Evolutionary conservation across 2,888 invertebrate genomes (phyloP).

Genomic region (Macrosoma leucophasiata): DNA sequence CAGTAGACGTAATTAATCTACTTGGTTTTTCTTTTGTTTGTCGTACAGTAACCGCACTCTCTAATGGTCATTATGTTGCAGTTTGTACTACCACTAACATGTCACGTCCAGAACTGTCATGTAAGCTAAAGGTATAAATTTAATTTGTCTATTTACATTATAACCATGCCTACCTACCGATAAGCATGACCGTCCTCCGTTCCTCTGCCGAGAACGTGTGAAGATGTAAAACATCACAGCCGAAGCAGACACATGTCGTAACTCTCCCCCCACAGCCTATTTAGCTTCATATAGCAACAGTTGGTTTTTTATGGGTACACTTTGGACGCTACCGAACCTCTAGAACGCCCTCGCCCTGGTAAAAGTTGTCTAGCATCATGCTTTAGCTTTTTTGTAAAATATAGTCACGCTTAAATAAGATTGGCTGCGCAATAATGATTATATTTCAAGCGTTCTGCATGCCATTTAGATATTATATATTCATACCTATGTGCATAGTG

Average conservation of each 20-base stretch:
- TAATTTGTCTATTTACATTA: constrained; percentile 71
- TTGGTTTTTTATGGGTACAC: constrained; percentile 73
- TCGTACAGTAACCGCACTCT: constrained; percentile 75
- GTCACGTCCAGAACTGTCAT: constrained; percentile 76
- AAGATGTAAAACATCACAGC: constrained; percentile 51
- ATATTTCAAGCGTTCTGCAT: constrained; percentile 76
- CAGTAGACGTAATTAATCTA: constrained; percentile 68
- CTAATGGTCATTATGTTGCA: constrained; percentile 77
- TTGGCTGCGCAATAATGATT: constrained; percentile 77
- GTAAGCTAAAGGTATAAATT: constrained; percentile 75
- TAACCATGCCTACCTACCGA: constrained; percentile 60
- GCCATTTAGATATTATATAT: constrained; percentile 75
- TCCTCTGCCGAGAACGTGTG: constrained; percentile 47
- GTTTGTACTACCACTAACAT: constrained; percentile 76
- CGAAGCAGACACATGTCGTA: constrained; percentile 62
- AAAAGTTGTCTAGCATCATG: constrained; percentile 75
- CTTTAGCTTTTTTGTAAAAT: constrained; percentile 75
- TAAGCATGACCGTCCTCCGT: constrained; percentile 62
- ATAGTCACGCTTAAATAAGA: constrained; percentile 76
- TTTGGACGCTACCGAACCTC: constrained; percentile 71
- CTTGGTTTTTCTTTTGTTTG: constrained; percentile 73
- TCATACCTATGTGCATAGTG: constrained; percentile 74
- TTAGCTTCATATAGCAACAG: constrained; percentile 69
- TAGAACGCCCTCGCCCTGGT: constrained; percentile 74
- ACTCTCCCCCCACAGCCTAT: constrained; percentile 69